Base-by-base conservation (phyloP, 2,888 invertebrate species). In the Noctuana brunneofusca region DNA sequence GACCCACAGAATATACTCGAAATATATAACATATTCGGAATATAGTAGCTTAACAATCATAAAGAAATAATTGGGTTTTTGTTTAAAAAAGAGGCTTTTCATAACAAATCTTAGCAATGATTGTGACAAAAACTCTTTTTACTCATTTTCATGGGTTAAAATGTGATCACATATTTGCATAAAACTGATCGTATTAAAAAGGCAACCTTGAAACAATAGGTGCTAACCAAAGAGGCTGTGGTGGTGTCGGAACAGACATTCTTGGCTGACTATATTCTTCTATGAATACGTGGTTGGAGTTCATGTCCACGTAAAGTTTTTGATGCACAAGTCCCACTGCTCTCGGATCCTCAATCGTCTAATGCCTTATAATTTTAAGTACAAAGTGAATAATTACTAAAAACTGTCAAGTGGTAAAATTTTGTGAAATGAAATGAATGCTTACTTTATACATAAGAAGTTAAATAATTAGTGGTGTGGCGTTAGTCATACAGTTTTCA, bases 361-460 rank as follows among this genome's bases (percentile, higher is more conserved):
- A 75, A 81, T 80, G 84, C 85, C 84, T 86, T 84, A 77, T 80
- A 80, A 76, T 80, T 80, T 78, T 81, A 81, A 84, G 84, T 87
- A 85, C 83, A 84, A 86, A 83, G 70, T 56, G 43, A 57, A 50
- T 55, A 20, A 48, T 48, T 57, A 30, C 32, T 48, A 52, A 59
- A 43, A 56, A 46, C 46, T 64, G 54, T 60, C 35, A 24, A 56
- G 64, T 63, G 41, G 59, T 65, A 62, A 52, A 53, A 38, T 30
- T 18, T 52, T 58, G 22, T 48, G 22, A 46, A 48, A 35, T 30
- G 43, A 27, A 18, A 59, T 53, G 12, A 43, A 59, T 43, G 30
- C 38, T 30, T 58, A 20, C 9, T 20, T 16, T 52, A 18, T 49
- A 22, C 35, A 12, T 49, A 27, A 58, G 20, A 52, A 18, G 14